A percentile compares a stretch with the other conserved stretches of the same genome.
Conservation (phyloP, 2,797 vertebrate genomes). For the Peromyscus nudipes region DNA sequence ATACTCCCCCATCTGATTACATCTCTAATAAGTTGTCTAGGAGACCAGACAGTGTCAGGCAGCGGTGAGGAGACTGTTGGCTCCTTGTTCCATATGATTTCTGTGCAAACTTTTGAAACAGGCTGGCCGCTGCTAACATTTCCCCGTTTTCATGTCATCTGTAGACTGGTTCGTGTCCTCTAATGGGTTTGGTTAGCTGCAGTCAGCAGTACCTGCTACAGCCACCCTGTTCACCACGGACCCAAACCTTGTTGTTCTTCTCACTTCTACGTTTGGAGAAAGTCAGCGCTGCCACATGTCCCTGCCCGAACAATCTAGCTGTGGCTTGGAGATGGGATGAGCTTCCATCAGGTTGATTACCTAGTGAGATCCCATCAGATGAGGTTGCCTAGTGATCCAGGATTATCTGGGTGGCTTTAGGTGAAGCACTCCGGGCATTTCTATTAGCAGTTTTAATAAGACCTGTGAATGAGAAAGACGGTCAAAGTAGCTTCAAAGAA, state of each 20-base stretch:
- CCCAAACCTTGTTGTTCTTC: neutral
- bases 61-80: neutral
- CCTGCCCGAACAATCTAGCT: neutral
- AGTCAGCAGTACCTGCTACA: neutral
- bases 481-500: neutral
- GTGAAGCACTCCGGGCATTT: neutral
- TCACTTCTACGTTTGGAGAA: neutral
- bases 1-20: neutral
- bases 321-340: neutral
- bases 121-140: neutral
- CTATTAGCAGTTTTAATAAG: neutral
- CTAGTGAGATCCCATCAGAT: neutral
- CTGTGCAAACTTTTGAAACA: neutral
- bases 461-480: neutral
- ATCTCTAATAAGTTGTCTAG: neutral
- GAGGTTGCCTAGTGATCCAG: neutral
- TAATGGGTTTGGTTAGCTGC: neutral
- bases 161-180: neutral
- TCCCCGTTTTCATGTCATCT: neutral
- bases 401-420: slow-evolving; percentile 32
- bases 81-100: neutral
- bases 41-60: neutral
- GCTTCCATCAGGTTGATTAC: neutral
- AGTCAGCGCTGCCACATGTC: neutral
- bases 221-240: rapidly evolving